Evolutionary conservation across 2,797 vertebrate species (phyloP).

Genomic region (Sandelia bainsii): DNA sequence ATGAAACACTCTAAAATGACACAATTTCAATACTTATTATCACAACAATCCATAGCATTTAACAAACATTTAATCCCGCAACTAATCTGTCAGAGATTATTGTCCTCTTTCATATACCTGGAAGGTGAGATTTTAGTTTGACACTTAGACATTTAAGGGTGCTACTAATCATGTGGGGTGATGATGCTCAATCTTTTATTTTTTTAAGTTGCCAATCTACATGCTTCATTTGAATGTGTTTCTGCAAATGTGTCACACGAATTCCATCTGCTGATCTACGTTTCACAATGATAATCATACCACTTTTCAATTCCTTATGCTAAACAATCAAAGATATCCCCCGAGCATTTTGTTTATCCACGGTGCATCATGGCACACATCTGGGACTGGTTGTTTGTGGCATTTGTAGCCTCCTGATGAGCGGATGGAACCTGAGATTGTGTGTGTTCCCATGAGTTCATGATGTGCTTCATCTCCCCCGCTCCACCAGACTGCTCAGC

Average conservation of each 20-base stretch:
- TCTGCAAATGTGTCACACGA: slow-evolving; percentile 59
- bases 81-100: neutral
- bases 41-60: neutral
- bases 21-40: neutral
- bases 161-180: neutral
- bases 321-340: slow-evolving; percentile 66
- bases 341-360: slow-evolving; percentile 64
- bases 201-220: slow-evolving; percentile 25
- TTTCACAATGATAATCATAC: slow-evolving; percentile 33
- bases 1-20: no score
- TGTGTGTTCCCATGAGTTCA: slow-evolving; percentile 69
- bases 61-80: neutral
- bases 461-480: slow-evolving; percentile 65
- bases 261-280: slow-evolving; percentile 45
- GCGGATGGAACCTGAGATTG: slow-evolving; percentile 69
- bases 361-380: slow-evolving; percentile 73
- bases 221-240: slow-evolving; percentile 26
- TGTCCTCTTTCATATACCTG: neutral
- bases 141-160: neutral
- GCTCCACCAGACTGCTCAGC: slow-evolving; percentile 44
- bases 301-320: slow-evolving; percentile 56
- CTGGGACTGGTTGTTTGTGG: slow-evolving; percentile 76
- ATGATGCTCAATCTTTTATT: neutral
- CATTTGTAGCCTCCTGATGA: slow-evolving; percentile 66
- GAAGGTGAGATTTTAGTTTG: neutral